These are phyloP conservation scores for Stenodera caucasica DNA, from an alignment of 2,888 invertebrate genomes.

Conservation along the genomic window DNA sequence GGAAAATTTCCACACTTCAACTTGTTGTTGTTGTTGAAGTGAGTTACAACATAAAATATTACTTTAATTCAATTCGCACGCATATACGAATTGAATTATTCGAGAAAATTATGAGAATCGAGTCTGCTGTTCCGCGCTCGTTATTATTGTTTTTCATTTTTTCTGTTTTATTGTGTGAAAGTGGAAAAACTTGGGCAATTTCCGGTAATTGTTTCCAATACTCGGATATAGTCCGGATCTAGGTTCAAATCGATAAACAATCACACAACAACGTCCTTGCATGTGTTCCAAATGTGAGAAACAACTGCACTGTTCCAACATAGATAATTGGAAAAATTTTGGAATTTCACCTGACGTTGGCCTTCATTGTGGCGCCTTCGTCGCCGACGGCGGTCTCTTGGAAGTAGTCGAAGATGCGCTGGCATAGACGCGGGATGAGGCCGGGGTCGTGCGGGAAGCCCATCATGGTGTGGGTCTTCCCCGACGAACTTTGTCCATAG, in stretches of 20 bases:
- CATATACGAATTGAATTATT: too few relatives aligned
- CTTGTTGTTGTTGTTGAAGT: constrained; percentile 18
- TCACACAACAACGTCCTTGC: constrained; percentile 36
- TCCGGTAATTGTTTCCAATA: constrained; percentile 15
- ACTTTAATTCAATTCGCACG: constrained; percentile 3
- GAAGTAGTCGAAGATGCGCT: constrained; percentile 56
- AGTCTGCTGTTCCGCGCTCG: too few relatives aligned
- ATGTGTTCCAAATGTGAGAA: constrained; percentile 37
- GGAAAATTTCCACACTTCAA: constrained; percentile 25
- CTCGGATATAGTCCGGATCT: constrained; percentile 12
- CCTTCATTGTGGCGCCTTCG: constrained; percentile 44
- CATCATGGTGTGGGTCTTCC: constrained; percentile 80
- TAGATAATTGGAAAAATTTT: neutral
- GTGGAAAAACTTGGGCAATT: constrained; percentile 22
- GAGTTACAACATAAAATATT: too few relatives aligned
- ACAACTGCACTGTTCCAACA: constrained; percentile 4
- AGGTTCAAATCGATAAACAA: constrained; percentile 39
- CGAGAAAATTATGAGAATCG: too few relatives aligned
- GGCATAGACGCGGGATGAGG: constrained; percentile 61
- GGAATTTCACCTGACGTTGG: constrained; percentile 51
- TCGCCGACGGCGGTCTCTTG: constrained; percentile 49
- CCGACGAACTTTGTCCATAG: constrained; percentile 76
- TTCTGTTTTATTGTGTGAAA: constrained; percentile 1
- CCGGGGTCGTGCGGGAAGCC: constrained; percentile 63
- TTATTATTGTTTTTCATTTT: neutral